Conservation (phyloP, 2,113 vertebrate genomes). For the Callocephalon fimbriatum region DNA sequence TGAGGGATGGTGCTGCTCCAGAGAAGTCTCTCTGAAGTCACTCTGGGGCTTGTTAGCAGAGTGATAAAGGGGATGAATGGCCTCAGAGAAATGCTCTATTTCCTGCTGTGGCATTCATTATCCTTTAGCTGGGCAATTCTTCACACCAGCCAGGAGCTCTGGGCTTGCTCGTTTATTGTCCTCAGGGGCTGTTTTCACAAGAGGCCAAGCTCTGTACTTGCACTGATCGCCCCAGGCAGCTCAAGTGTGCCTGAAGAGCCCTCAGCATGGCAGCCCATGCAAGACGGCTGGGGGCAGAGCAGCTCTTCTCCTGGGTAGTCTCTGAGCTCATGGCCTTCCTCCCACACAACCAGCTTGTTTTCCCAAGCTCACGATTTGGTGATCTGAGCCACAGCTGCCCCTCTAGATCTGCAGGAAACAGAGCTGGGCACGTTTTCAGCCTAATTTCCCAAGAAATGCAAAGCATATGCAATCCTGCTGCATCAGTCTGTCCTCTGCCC, state of each 20-base stretch:
- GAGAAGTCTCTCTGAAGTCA: neutral
- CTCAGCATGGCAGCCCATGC: fast-evolving
- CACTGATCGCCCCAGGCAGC: neutral
- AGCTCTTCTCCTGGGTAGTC: neutral
- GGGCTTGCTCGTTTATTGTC: neutral
- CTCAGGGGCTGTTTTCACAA: neutral
- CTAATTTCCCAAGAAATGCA: neutral
- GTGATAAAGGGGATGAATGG: slow-evolving; percentile 62
- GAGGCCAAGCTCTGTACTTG: neutral
- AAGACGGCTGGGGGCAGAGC: neutral
- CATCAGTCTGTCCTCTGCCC: slow-evolving; percentile 13
- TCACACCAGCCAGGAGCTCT: neutral
- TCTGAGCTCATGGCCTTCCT: neutral
- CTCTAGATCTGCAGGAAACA: neutral
- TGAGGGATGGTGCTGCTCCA: slow-evolving; percentile 23
- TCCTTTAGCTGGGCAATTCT: slow-evolving; percentile 14
- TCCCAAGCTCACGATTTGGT: fast-evolving
- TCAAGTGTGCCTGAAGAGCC: neutral
- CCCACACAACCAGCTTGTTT: neutral
- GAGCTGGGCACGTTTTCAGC: neutral
- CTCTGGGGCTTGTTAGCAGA: slow-evolving; percentile 55
- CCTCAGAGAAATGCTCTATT: slow-evolving; percentile 51
- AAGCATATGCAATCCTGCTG: neutral
- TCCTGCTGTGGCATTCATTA: slow-evolving; percentile 42
- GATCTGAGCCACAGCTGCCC: neutral